These are phyloP conservation scores for Urosaurus nigricauda DNA, from an alignment of 2,797 vertebrate genomes.

Conservation along the genomic window DNA sequence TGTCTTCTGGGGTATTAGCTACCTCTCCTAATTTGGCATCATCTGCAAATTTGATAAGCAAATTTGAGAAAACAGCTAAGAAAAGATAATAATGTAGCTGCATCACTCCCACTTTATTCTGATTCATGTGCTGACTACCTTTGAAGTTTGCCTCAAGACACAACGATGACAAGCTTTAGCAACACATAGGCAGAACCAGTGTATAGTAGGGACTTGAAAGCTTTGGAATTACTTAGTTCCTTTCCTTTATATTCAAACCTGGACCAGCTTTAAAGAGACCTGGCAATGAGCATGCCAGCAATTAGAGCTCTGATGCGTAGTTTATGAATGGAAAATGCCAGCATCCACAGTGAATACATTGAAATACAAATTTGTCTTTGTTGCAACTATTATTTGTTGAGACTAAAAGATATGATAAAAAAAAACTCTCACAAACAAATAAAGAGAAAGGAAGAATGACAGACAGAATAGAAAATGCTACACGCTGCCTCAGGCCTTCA, in stretches of 20 bases:
- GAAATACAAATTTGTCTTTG: slow-evolving; percentile 70
- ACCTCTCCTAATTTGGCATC: no score
- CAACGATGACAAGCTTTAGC: slow-evolving; percentile 34
- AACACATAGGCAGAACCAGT: slow-evolving; percentile 54
- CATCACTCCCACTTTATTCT: not conserved
- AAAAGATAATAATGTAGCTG: not conserved
- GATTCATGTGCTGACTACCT: not conserved
- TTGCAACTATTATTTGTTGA: slow-evolving; percentile 58
- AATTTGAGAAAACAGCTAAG: not conserved
- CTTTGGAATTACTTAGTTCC: slow-evolving; percentile 61
- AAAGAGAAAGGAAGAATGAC: not conserved
- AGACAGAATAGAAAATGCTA: not conserved
- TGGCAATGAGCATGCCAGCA: slow-evolving; percentile 68
- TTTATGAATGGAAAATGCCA: slow-evolving; percentile 64
- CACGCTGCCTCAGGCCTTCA: slow-evolving; percentile 48
- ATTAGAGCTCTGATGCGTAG: slow-evolving; percentile 61
- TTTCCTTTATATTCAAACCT: slow-evolving; percentile 52
- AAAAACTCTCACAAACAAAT: slow-evolving; percentile 58
- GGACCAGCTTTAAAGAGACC: slow-evolving; percentile 70
- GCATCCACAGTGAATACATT: slow-evolving; percentile 65
- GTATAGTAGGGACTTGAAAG: slow-evolving; percentile 43
- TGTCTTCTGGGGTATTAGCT: no score
- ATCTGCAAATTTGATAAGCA: no score
- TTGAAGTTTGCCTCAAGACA: slow-evolving; percentile 29
- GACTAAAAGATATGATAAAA: slow-evolving; percentile 50